A percentile compares a stretch with the other conserved stretches of the same genome.
These are phyloP conservation scores for Anthonomus grandis DNA, from an alignment of 1,140 invertebrate species.

Conservation along the genomic window DNA sequence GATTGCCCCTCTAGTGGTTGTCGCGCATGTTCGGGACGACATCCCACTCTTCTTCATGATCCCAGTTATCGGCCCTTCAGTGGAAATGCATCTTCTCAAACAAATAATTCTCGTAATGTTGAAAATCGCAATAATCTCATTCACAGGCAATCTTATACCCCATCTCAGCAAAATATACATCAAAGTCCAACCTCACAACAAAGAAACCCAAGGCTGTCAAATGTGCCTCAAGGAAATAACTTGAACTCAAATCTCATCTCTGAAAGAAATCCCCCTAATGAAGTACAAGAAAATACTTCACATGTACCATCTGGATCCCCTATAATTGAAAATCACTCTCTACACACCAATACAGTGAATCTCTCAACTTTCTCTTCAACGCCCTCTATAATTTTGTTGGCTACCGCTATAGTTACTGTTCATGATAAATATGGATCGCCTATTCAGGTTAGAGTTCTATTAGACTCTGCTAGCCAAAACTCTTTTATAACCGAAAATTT, in stretches of 20 bases:
- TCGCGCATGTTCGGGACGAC: slow-evolving; percentile 1
- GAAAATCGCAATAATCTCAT: neutral
- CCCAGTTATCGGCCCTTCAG: too few species aligned
- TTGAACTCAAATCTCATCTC: neutral
- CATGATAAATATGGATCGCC: neutral
- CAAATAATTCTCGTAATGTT: neutral
- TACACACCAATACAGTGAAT: too few species aligned
- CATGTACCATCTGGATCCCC: neutral
- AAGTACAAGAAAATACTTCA: neutral
- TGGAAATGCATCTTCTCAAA: too few species aligned
- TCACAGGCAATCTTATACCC: neutral
- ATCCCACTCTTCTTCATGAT: slow-evolving; percentile 15
- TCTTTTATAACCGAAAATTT: neutral
- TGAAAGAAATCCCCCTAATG: neutral
- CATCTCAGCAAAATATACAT: neutral
- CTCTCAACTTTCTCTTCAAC: neutral
- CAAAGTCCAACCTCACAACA: neutral
- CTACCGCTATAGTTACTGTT: slow-evolving; percentile 4
- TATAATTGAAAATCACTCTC: neutral
- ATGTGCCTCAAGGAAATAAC: neutral
- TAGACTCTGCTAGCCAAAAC: slow-evolving; percentile 1
- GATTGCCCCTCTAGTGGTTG: slow-evolving; percentile 13
- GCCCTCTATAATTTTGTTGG: neutral
- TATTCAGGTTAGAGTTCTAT: neutral
- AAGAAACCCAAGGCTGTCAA: too few species aligned